These are phyloP conservation scores for Leptogaster cylindrica DNA, from an alignment of 2,888 invertebrate genomes.

Conservation along the genomic window DNA sequence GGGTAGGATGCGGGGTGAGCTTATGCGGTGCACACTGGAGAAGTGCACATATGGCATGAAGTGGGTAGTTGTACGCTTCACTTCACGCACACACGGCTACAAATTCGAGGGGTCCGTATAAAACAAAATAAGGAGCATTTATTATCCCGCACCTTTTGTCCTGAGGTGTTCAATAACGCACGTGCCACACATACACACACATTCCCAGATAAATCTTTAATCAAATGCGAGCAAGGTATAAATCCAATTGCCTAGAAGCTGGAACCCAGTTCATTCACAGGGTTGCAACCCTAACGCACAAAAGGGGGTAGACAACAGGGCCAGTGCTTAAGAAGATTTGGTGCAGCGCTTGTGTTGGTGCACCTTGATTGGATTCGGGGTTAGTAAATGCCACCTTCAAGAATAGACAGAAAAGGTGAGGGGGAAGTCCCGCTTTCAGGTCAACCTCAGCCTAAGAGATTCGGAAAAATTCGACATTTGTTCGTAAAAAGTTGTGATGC, in stretches of 20 bases:
- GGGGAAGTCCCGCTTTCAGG: not conserved
- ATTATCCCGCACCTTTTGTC: constrained; percentile 38
- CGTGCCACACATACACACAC: constrained; percentile 31
- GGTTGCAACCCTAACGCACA: constrained; percentile 2
- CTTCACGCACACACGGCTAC: not conserved
- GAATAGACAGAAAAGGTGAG: constrained; percentile 3
- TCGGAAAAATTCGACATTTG: not conserved
- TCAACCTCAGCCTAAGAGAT: not conserved
- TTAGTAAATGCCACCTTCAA: constrained; percentile 5
- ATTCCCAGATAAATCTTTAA: constrained; percentile 3
- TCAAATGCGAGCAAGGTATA: constrained; percentile 36
- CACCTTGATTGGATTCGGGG: constrained; percentile 40
- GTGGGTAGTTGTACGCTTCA: constrained; percentile 40
- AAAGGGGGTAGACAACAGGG: not conserved
- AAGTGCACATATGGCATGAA: constrained; percentile 43
- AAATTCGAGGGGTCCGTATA: constrained; percentile 3
- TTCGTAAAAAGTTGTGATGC: no score
- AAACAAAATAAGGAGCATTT: constrained; percentile 34
- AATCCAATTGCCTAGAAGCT: constrained; percentile 26
- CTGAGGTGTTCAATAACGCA: constrained; percentile 39
- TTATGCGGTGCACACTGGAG: not conserved
- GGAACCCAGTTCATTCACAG: constrained; percentile 22
- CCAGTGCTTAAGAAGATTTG: constrained; percentile 29
- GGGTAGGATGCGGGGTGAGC: constrained; percentile 5
- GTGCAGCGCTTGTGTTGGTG: constrained; percentile 28